Base-by-base conservation (phyloP, 2,797 vertebrate genomes). In the Anomalospiza imberbis region DNA sequence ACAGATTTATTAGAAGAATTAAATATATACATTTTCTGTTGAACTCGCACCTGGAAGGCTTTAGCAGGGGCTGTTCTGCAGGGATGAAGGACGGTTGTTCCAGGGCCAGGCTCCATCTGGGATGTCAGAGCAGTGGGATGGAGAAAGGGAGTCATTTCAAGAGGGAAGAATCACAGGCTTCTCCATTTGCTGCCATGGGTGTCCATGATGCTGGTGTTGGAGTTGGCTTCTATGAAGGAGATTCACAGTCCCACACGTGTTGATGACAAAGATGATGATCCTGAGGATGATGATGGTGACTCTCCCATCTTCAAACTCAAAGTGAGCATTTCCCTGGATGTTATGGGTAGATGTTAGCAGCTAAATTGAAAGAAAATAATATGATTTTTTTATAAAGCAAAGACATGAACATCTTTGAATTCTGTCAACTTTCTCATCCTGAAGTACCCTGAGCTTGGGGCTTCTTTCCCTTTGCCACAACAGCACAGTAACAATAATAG, bases 401-500 rank as follows among this genome's bases (percentile, higher is more conserved):
- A 84, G n/a, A n/a, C 11, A 29, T 19, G 0, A 68, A 51, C 9
- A 14, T 4, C 9, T 84, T 67, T 34, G 16, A 75, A 14, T 71
- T 58, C 28, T 20, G 67, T 22, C 57, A 55, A 0, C 17, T 36
- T 50, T 21, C 26, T 24, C 24, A 32, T 8, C 31, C 40, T 21
- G 17, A 51, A 50, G 25, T 13, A 42, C 40, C 45, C 31, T 44
- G 15, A 32, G 31, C 58, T 58, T 66, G 36, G 36, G 44, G 12
- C 26, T 48, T 53, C 12, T 25, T 65, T 40, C 28, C 29, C 20
- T 79, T 47, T 42, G 50, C 55, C 22, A 25, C 51, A 65, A 31
- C 8, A 51, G 31, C 45, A 42, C 67, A 47, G 12, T 7, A 74
- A 48, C 7, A 12, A 1, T 1, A 44, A 34, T 0, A 45, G 1